Conservation (phyloP, 2,113 vertebrate genomes). For the Platycercus adscitus region DNA sequence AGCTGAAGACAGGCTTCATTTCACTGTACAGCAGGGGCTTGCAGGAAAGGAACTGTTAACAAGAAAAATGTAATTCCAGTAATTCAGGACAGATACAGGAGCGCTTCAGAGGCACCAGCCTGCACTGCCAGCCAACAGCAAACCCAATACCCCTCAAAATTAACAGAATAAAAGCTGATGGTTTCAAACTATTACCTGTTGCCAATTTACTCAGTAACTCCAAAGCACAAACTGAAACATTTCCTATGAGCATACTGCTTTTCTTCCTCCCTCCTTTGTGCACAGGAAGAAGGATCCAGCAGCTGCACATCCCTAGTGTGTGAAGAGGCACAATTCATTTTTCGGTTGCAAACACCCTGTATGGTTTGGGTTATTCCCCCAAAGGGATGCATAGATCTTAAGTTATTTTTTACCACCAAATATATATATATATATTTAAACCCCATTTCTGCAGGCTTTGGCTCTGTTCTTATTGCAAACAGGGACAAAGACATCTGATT, state of each 20-base stretch:
- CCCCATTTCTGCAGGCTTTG: background rate
- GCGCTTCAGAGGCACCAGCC: background rate
- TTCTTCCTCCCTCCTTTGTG: background rate
- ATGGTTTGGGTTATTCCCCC: background rate
- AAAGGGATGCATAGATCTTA: background rate
- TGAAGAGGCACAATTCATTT: background rate
- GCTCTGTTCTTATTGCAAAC: background rate
- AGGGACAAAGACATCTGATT: rapidly evolving
- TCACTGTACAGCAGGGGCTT: background rate
- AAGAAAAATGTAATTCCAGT: background rate
- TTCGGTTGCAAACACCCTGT: rapidly evolving
- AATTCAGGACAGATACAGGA: background rate
- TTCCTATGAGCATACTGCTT: background rate
- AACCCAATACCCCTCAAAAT: too few relatives aligned
- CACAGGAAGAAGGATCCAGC: background rate
- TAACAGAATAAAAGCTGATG: background rate
- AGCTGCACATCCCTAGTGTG: background rate
- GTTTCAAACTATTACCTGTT: background rate
- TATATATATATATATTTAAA: background rate
- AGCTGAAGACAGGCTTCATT: background rate
- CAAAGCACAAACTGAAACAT: background rate
- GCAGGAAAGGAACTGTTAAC: background rate
- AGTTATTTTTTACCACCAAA: background rate
- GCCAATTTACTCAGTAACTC: background rate
- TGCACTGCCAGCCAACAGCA: background rate